Conservation (phyloP, 1,140 invertebrate genomes). For the Proales similis region DNA sequence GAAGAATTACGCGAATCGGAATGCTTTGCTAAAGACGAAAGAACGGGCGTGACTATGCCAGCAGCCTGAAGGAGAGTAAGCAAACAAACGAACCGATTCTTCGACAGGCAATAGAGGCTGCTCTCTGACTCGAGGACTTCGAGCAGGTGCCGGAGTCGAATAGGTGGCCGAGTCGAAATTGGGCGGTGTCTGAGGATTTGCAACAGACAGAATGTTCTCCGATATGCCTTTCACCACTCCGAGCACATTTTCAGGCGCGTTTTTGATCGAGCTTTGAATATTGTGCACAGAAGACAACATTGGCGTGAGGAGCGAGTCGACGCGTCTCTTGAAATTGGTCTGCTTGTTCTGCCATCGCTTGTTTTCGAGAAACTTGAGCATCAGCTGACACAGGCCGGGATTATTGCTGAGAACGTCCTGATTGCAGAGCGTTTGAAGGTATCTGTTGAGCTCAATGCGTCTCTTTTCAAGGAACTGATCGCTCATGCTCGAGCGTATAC, state of each 20-base stretch:
- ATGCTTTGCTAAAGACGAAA: too few species aligned
- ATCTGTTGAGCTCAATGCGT: slow-evolving; percentile 73
- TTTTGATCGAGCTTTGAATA: slow-evolving; percentile 65
- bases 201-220: slow-evolving; percentile 9
- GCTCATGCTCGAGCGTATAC: slow-evolving; percentile 85
- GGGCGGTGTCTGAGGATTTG: neutral
- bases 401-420: slow-evolving; percentile 60
- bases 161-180: neutral
- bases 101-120: neutral
- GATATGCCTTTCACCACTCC: slow-evolving; percentile 33
- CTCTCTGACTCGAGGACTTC: neutral
- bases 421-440: slow-evolving; percentile 64
- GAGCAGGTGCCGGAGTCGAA: neutral
- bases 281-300: slow-evolving; percentile 70
- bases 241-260: slow-evolving; percentile 71
- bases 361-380: slow-evolving; percentile 69
- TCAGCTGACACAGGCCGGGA: slow-evolving; percentile 62
- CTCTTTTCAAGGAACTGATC: slow-evolving; percentile 74
- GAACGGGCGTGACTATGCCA: too few species aligned
- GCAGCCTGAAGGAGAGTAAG: neutral
- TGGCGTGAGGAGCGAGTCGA: slow-evolving; percentile 64
- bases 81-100: neutral
- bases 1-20: slow-evolving; percentile 72
- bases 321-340: slow-evolving; percentile 51
- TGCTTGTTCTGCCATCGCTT: slow-evolving; percentile 64